phyloP scores from a whole-genome alignment of 53 echinoderm and acorn worm genomes.

The Holothuria leucospilota region DNA sequence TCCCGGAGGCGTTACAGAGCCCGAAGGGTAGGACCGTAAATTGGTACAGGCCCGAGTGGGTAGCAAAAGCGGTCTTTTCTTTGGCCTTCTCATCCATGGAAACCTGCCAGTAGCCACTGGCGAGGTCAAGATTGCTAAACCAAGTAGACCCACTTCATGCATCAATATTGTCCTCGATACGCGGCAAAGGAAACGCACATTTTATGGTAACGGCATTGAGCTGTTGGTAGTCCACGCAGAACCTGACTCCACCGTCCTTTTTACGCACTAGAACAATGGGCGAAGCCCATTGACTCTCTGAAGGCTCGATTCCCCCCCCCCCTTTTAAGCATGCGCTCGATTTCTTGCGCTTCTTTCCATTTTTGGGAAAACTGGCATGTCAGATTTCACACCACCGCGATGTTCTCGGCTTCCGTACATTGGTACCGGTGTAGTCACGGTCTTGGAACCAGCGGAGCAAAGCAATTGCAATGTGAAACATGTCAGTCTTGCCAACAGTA shows the following conservation, averaged over 20 bases:
- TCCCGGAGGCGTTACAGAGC: slow-evolving; percentile 29
- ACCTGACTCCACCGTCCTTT: too few species aligned
- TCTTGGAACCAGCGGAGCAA: too few species aligned
- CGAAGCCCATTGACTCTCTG: slow-evolving; percentile 29
- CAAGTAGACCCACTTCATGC: not conserved
- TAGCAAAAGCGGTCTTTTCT: not conserved
- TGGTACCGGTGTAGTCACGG: too few species aligned
- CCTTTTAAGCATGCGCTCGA: not conserved
- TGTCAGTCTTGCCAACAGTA: too few species aligned
- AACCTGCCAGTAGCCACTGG: too few species aligned
- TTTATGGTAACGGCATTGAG: not conserved
- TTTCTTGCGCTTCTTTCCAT: too few species aligned
- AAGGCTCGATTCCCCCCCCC: slow-evolving; percentile 11
- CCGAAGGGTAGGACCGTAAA: slow-evolving; percentile 39
- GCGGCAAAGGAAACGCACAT: not conserved
- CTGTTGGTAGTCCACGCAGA: too few species aligned
- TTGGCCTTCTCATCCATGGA: not conserved
- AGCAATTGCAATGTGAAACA: too few species aligned
- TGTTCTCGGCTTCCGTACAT: too few species aligned
- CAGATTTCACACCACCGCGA: too few species aligned
- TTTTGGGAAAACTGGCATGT: too few species aligned
- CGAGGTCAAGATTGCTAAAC: slow-evolving; percentile 11
- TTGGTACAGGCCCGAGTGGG: not conserved
- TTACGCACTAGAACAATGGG: too few species aligned
- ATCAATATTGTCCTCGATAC: not conserved